Conservation (phyloP, 2,113 vertebrate species). For the Clarias gariepinus region DNA sequence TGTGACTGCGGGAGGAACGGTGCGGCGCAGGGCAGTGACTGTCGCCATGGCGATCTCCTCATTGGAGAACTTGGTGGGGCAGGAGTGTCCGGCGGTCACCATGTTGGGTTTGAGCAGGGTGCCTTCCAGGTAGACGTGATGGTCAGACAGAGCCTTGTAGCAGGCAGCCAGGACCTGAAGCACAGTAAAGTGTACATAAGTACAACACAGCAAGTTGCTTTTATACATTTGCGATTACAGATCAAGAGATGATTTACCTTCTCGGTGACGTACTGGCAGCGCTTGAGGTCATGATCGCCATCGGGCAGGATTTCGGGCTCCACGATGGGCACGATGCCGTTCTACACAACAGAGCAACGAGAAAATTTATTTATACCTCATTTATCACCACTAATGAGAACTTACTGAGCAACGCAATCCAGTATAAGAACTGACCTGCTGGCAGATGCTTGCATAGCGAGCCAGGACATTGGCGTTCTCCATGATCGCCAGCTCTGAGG, state of each 20-base stretch:
- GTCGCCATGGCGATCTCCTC: constrained; percentile 95
- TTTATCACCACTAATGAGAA: neutral
- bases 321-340: constrained; percentile 97
- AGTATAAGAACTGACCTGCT: constrained; percentile 79
- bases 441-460: constrained; percentile 97
- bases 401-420: neutral
- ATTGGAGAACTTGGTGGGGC: constrained; percentile 82
- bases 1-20: constrained; percentile 91
- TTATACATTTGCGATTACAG: neutral
- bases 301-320: constrained; percentile 97
- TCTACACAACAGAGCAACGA: constrained; percentile 68
- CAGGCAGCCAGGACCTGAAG: constrained; percentile 89
- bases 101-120: constrained; percentile 97
- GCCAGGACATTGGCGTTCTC: constrained; percentile 98
- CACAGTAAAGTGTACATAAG: neutral
- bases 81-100: constrained; percentile 94
- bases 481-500: constrained; percentile 87
- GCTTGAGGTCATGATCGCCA: constrained; percentile 93
- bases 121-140: constrained; percentile 95
- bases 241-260: constrained; percentile 79
- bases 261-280: constrained; percentile 94
- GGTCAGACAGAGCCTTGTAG: constrained; percentile 95
- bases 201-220: neutral
- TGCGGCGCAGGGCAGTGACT: constrained; percentile 92
- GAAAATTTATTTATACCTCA: neutral